Base-by-base conservation (phyloP, 1,140 invertebrate genomes). In the Phthorimaea operculella region DNA sequence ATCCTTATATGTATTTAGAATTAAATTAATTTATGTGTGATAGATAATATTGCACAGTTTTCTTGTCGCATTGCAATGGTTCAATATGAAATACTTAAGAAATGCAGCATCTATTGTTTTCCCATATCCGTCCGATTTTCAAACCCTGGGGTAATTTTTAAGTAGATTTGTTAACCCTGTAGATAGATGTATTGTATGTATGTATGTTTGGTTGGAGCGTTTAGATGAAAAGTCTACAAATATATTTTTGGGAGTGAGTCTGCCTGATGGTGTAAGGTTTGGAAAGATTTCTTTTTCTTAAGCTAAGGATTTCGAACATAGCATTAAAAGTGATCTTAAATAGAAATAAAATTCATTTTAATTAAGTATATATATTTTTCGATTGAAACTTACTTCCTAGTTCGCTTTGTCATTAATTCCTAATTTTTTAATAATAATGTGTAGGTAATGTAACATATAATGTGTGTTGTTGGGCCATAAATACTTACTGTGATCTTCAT, bases 401-500 rank as follows among this genome's bases (percentile, higher is more conserved):
- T 11, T n/a, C 8, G 11, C 14, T n/a, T n/a, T 42, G 39, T 42
- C 14, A 42, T 14, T 14, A 42, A n/a, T 42, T 11, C 39, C 11
- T 42, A 14, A 42, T 42, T 28, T n/a, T 28, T 28, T 28, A 28
- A 28, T 28, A 28, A 28, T 28, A 28, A 28, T 4, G 6, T 28
- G 21, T n/a, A n/a, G n/a, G n/a, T 28, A 28, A 28, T 28, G 21
- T 28, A 28, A 28, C 6, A 4, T 47, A 47, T 15, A 15, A 15
- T 50, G 11, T 5, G 15, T 50, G 21, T 28, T 28, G 1, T 21
- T 33, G 21, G 21, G 48, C 48, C 48, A 50, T 50, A 50, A 11
- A 28, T 50, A 50, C 21, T 50, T 50, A 50, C 48, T 50, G 48
- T 50, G 48, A 50, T 50, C 48, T 50, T 50, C 18, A 10, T 50